A percentile compares a stretch with the other conserved stretches of the same genome.
Evolutionary conservation across 2,797 vertebrate species (phyloP).

Genomic region (Emydoidea blandingii): DNA sequence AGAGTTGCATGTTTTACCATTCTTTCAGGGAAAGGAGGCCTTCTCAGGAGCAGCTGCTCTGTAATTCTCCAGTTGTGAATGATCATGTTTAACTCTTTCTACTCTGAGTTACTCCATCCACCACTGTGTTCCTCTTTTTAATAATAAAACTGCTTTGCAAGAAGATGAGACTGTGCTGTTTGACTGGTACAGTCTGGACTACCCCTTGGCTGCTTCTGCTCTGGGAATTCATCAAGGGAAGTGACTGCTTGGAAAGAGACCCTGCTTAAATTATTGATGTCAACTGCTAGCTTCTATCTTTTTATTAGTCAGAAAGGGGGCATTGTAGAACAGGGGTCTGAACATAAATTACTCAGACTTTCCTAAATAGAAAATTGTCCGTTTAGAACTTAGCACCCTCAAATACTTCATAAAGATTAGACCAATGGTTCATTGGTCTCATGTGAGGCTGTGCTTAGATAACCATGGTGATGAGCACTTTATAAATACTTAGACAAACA

Average conservation of each 20-base stretch:
- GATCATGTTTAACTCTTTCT: background rate
- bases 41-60: slow-evolving; percentile 16
- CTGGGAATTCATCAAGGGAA: background rate
- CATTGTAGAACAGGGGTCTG: background rate
- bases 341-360: background rate
- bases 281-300: background rate
- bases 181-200: background rate
- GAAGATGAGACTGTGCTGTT: no score
- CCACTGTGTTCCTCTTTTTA: background rate
- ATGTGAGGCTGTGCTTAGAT: background rate
- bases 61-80: background rate
- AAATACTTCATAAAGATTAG: background rate
- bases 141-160: background rate
- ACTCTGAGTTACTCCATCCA: background rate
- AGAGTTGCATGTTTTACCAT: background rate
- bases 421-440: background rate
- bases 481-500: background rate
- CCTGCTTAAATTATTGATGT: background rate
- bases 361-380: background rate
- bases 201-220: background rate
- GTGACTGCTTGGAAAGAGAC: background rate
- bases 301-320: background rate
- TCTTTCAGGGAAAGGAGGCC: background rate
- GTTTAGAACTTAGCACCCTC: background rate
- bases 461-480: background rate